These are phyloP conservation scores for Imbricaverruca yamaguchii DNA, from an alignment of 2,888 invertebrate genomes.

Conservation along the genomic window DNA sequence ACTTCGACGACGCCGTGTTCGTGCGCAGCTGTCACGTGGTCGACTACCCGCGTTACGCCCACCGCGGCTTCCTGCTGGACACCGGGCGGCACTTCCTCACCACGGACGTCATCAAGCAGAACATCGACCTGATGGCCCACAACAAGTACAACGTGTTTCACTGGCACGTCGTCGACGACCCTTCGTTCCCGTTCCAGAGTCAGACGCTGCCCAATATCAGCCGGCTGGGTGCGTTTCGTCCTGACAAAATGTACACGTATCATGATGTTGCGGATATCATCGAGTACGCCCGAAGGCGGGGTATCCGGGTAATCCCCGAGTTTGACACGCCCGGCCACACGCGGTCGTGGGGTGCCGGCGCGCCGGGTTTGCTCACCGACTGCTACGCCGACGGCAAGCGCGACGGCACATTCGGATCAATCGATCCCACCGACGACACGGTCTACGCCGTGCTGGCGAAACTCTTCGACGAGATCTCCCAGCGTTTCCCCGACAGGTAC, in stretches of 20 bases:
- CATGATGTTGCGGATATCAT: constrained; percentile 59
- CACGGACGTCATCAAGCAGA: constrained; percentile 54
- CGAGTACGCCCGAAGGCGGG: constrained; percentile 65
- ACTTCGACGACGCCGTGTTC: constrained; percentile 45
- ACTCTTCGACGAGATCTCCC: constrained; percentile 59
- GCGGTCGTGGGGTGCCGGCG: constrained; percentile 72
- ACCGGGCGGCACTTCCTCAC: constrained; percentile 78
- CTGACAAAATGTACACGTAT: constrained; percentile 54
- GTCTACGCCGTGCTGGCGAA: constrained; percentile 60
- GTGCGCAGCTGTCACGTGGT: constrained; percentile 44
- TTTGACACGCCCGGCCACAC: constrained; percentile 86
- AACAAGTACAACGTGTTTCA: constrained; percentile 91
- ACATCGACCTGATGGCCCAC: constrained; percentile 75
- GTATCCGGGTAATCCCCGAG: constrained; percentile 81
- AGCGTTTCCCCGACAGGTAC: constrained; percentile 68
- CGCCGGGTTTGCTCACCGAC: constrained; percentile 62
- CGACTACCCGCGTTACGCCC: constrained; percentile 69
- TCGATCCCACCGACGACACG: constrained; percentile 60
- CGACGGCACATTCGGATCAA: constrained; percentile 62
- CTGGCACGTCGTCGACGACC: constrained; percentile 92
- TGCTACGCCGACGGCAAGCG: constrained; percentile 50
- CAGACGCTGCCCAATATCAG: constrained; percentile 66
- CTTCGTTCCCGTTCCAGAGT: constrained; percentile 84
- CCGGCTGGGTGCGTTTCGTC: constrained; percentile 40
- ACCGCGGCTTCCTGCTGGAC: constrained; percentile 78